Evolutionary conservation across 2,888 invertebrate species (phyloP).

Genomic region (Tenthredo mesomela): DNA sequence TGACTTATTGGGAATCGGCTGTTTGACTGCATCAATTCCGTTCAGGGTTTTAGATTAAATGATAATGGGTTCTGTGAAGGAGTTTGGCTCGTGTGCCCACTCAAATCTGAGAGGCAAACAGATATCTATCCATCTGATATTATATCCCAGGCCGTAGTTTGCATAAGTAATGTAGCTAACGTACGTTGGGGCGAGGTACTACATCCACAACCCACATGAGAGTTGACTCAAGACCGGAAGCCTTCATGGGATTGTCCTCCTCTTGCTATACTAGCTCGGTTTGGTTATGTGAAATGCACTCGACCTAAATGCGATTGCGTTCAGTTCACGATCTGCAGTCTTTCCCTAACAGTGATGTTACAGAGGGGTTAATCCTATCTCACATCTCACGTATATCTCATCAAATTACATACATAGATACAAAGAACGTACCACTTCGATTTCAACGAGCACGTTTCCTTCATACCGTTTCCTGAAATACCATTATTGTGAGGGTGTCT

Average conservation of each 20-base stretch:
- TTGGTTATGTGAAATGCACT: constrained; percentile 19
- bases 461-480: background rate
- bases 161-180: constrained; percentile 43
- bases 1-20: constrained; percentile 57
- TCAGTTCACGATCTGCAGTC: constrained; percentile 17
- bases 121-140: constrained; percentile 26
- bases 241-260: constrained; percentile 39
- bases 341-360: constrained; percentile 5
- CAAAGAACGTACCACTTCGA: background rate
- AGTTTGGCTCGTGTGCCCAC: constrained; percentile 32
- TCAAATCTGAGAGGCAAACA: constrained; percentile 42
- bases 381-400: background rate
- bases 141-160: constrained; percentile 34
- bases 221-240: constrained; percentile 23
- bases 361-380: constrained; percentile 15
- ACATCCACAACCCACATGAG: constrained; percentile 22
- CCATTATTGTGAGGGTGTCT: background rate
- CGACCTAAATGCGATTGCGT: constrained; percentile 31
- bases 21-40: constrained; percentile 57
- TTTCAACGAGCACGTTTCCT: background rate
- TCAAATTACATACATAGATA: background rate
- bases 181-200: background rate
- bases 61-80: constrained; percentile 60
- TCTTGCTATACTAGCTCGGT: background rate
- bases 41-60: constrained; percentile 63